phyloP scores from a whole-genome alignment of 2,888 invertebrate genomes.

The Sinelater perroti region DNA sequence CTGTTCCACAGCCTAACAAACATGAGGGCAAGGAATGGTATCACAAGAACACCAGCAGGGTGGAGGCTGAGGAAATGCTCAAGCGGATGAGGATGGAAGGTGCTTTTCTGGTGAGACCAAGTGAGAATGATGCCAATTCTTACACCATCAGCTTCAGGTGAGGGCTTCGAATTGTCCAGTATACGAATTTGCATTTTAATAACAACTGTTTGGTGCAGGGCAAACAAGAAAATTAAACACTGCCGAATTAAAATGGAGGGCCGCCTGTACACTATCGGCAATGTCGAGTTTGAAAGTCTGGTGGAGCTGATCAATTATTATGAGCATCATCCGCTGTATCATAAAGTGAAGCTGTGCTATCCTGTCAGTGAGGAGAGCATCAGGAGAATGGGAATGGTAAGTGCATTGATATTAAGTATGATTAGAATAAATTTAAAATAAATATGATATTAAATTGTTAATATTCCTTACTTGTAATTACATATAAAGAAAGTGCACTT shows the following conservation, averaged over 20 bases:
- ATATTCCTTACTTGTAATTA: background rate
- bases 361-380: slow-evolving; percentile 83
- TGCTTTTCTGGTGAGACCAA: slow-evolving; percentile 92
- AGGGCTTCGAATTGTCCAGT: slow-evolving; percentile 25
- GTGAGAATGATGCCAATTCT: slow-evolving; percentile 84
- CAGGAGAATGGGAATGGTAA: slow-evolving; percentile 69
- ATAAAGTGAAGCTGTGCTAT: slow-evolving; percentile 85
- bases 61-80: slow-evolving; percentile 88
- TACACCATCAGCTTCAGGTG: slow-evolving; percentile 95
- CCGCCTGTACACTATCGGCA: slow-evolving; percentile 88
- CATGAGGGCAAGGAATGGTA: slow-evolving; percentile 96
- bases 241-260: slow-evolving; percentile 95
- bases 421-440: background rate
- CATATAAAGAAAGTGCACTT: too few relatives aligned
- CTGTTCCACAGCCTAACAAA: slow-evolving; percentile 94
- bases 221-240: slow-evolving; percentile 94
- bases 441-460: slow-evolving; percentile 4
- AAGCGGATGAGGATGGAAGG: slow-evolving; percentile 87
- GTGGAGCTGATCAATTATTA: slow-evolving; percentile 93
- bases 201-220: slow-evolving; percentile 65
- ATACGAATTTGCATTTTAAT: slow-evolving; percentile 1
- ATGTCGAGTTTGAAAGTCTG: slow-evolving; percentile 94
- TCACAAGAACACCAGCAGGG: slow-evolving; percentile 80
- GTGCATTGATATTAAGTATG: slow-evolving; percentile 48
- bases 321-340: slow-evolving; percentile 89